Percentiles rank a stretch among this genome's conserved stretches.
Conservation (phyloP, 2,888 invertebrate species). For the Seira musarum region DNA sequence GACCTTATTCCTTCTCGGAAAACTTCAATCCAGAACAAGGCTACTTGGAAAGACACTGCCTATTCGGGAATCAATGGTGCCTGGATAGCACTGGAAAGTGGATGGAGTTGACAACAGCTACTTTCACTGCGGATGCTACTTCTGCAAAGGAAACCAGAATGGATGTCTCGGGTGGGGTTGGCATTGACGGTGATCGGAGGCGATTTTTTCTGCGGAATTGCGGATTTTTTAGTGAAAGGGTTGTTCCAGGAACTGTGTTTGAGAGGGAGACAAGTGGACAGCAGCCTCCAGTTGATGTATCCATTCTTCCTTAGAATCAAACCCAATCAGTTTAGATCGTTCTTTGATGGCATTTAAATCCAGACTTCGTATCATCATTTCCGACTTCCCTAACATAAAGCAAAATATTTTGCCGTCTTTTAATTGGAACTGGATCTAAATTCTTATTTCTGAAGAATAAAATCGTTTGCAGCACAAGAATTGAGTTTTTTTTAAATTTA, state of each 20-base stretch:
- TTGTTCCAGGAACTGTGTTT: slow-evolving; percentile 52
- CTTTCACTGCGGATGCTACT: slow-evolving; percentile 64
- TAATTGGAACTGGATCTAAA: too few relatives aligned
- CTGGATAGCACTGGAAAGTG: slow-evolving; percentile 50
- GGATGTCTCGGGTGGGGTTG: slow-evolving; percentile 62
- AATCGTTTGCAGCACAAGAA: too few relatives aligned
- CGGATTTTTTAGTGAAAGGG: slow-evolving; percentile 62
- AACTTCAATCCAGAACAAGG: slow-evolving; percentile 65
- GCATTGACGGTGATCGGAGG: slow-evolving; percentile 32
- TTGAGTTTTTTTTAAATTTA: too few relatives aligned
- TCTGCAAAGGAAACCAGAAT: slow-evolving; percentile 47
- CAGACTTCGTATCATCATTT: too few relatives aligned
- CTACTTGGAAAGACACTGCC: slow-evolving; percentile 53
- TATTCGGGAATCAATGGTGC: slow-evolving; percentile 63
- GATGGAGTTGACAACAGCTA: slow-evolving; percentile 56
- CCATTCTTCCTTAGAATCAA: slow-evolving; percentile 16
- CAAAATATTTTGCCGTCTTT: too few relatives aligned
- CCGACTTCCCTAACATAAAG: too few relatives aligned
- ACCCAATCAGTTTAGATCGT: too few relatives aligned
- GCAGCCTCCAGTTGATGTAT: slow-evolving; percentile 23
- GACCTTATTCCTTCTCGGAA: slow-evolving; percentile 64
- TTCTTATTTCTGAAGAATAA: too few relatives aligned
- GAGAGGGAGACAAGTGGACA: slow-evolving; percentile 11
- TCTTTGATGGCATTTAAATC: too few relatives aligned
- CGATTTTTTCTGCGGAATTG: slow-evolving; percentile 64